Evolutionary conservation across 2,888 invertebrate genomes (phyloP).

Genomic region (Dexiosoma caninum): DNA sequence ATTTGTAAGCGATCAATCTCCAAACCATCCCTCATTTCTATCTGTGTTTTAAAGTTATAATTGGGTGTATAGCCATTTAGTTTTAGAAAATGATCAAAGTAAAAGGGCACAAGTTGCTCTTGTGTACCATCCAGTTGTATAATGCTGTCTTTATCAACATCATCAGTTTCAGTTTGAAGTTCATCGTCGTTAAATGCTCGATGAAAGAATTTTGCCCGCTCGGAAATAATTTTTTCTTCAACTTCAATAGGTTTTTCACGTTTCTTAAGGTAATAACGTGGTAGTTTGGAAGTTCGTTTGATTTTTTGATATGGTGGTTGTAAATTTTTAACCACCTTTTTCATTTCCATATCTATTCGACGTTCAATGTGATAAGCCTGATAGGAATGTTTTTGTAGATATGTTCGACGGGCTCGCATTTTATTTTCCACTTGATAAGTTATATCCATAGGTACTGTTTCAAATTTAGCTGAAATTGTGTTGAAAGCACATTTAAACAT

Average conservation of each 20-base stretch:
- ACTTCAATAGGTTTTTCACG: constrained; percentile 41
- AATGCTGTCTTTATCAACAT: constrained; percentile 69
- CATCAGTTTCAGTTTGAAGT: constrained; percentile 51
- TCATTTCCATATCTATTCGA: constrained; percentile 74
- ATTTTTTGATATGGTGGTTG: constrained; percentile 71
- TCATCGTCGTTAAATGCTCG: constrained; percentile 73
- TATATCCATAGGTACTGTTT: constrained; percentile 69
- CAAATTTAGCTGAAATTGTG: constrained; percentile 69
- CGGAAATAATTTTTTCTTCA: constrained; percentile 67
- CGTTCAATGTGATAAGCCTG: constrained; percentile 73
- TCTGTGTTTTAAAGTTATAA: constrained; percentile 75
- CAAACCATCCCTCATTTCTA: constrained; percentile 73
- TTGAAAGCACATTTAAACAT: neutral
- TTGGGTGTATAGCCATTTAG: constrained; percentile 75
- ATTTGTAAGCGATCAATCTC: constrained; percentile 70
- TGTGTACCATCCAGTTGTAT: constrained; percentile 70
- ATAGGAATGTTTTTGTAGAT: constrained; percentile 69
- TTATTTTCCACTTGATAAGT: constrained; percentile 66
- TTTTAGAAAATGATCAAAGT: constrained; percentile 76
- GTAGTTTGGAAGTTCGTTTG: constrained; percentile 69
- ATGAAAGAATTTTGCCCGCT: constrained; percentile 72
- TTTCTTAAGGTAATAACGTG: constrained; percentile 69
- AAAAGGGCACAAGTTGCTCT: constrained; percentile 75
- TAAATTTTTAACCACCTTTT: constrained; percentile 73
- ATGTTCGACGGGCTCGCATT: constrained; percentile 69